Conservation (phyloP, 2,888 invertebrate genomes). For the Eulithis prunata region DNA sequence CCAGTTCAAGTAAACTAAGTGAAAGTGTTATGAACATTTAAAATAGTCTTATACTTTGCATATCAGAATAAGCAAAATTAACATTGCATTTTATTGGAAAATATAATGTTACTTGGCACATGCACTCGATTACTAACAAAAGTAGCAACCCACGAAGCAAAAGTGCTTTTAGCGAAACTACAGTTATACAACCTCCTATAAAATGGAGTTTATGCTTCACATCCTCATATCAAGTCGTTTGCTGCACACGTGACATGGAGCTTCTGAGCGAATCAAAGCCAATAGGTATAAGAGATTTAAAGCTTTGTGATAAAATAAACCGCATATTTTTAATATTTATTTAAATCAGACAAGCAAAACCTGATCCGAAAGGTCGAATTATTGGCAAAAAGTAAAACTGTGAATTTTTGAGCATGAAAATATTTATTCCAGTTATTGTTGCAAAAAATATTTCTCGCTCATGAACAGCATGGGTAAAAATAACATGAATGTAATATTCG, state of each 20-base stretch:
- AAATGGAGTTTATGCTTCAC: slow-evolving; percentile 35
- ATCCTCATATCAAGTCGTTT: slow-evolving; percentile 25
- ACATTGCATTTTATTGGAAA: slow-evolving; percentile 17
- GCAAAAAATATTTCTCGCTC: slow-evolving; percentile 8
- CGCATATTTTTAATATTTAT: too few relatives aligned
- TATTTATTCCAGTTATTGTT: too few relatives aligned
- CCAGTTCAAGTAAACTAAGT: too few relatives aligned
- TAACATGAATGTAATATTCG: slow-evolving; percentile 8
- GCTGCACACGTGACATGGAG: slow-evolving; percentile 22
- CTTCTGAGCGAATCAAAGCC: slow-evolving; percentile 12
- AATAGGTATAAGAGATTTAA: neutral
- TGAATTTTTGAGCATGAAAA: too few relatives aligned
- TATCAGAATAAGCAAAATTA: neutral
- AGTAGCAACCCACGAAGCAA: slow-evolving; percentile 23
- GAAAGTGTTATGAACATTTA: too few relatives aligned
- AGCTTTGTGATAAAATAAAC: neutral
- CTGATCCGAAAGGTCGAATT: too few relatives aligned
- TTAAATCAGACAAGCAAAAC: too few relatives aligned
- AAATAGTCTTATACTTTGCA: neutral
- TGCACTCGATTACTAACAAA: slow-evolving; percentile 25
- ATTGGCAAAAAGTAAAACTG: too few relatives aligned
- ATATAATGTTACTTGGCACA: slow-evolving; percentile 31
- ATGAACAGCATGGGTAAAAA: neutral
- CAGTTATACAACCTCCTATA: slow-evolving; percentile 31
- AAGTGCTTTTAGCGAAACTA: slow-evolving; percentile 33